A percentile compares a stretch with the other conserved stretches of the same genome.
These are phyloP conservation scores for Sepioteuthis lessoniana DNA, from an alignment of 2,888 invertebrate genomes.

Conservation along the genomic window DNA sequence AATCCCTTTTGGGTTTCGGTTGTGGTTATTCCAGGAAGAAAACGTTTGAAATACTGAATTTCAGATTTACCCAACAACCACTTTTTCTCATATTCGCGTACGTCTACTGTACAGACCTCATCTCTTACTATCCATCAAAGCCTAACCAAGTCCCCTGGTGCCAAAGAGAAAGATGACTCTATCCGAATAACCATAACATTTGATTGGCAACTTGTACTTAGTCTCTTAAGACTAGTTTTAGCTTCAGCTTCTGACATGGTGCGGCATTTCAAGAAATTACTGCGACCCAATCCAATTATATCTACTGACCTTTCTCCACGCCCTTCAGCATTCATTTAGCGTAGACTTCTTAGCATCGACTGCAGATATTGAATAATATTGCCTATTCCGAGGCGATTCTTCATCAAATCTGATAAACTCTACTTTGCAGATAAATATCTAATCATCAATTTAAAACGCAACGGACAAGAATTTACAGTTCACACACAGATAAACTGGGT, in stretches of 20 bases:
- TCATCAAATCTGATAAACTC: neutral
- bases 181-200: neutral
- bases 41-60: too few relatives aligned
- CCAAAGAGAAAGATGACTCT: neutral
- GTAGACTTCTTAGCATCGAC: neutral
- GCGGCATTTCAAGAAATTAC: neutral
- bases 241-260: neutral
- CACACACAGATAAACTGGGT: neutral
- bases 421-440: neutral
- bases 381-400: neutral
- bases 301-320: neutral
- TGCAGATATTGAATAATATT: neutral
- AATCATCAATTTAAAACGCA: neutral
- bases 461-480: neutral
- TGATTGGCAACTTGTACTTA: conserved; percentile 2
- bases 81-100: neutral
- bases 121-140: neutral
- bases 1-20: too few relatives aligned
- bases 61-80: neutral
- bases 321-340: neutral
- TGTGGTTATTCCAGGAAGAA: too few relatives aligned
- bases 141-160: neutral
- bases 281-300: neutral
- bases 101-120: neutral
- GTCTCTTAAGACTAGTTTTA: neutral